Conservation (phyloP, 2,888 invertebrate species). For the Yponomeuta sedellus region DNA sequence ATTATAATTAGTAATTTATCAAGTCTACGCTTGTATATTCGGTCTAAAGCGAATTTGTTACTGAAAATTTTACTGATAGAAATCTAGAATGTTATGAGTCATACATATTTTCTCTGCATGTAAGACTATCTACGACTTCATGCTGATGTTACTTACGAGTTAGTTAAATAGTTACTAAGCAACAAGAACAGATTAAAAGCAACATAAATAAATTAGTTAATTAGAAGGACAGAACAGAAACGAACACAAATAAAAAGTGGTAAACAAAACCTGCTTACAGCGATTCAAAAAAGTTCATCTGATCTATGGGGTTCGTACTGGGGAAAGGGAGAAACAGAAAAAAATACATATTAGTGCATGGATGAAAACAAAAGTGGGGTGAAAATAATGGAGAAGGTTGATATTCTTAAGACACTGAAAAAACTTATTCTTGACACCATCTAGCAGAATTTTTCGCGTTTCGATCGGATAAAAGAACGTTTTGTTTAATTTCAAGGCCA, state of each 20-base stretch:
- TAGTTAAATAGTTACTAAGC: background rate
- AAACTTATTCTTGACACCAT: background rate
- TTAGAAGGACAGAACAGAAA: constrained; percentile 27
- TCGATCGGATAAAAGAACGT: no score
- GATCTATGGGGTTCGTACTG: constrained; percentile 75
- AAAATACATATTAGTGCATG: constrained; percentile 50
- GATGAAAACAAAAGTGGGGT: constrained; percentile 26
- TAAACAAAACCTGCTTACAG: constrained; percentile 62
- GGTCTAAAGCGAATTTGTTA: background rate
- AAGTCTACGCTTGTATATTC: background rate
- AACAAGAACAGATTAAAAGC: constrained; percentile 9
- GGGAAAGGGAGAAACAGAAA: constrained; percentile 38
- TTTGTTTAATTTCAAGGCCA: no score
- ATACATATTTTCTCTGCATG: background rate
- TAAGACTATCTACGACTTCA: background rate
- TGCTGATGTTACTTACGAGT: background rate
- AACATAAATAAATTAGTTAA: constrained; percentile 24
- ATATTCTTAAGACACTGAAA: background rate
- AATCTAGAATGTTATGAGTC: background rate
- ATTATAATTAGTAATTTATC: background rate
- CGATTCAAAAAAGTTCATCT: constrained; percentile 76
- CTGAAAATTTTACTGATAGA: constrained; percentile 1
- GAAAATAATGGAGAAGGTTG: constrained; percentile 18
- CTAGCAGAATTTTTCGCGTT: no score
- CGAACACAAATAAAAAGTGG: constrained; percentile 32